These are phyloP conservation scores for Eilema griseolum DNA, from an alignment of 2,888 invertebrate species.

Conservation along the genomic window DNA sequence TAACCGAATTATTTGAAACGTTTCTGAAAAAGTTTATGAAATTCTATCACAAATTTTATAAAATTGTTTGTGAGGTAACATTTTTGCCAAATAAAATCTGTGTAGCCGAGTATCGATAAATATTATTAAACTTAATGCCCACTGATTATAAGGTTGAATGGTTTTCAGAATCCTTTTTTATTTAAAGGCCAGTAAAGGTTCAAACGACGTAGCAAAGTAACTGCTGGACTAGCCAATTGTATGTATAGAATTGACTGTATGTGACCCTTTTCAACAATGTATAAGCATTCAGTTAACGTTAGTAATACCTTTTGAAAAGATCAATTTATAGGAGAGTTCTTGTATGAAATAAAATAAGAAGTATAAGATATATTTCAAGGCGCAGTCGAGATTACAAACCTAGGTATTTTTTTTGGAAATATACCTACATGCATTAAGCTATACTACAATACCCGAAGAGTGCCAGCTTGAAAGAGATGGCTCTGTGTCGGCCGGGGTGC, in stretches of 20 bases:
- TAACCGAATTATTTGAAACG: background rate
- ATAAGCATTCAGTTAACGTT: background rate
- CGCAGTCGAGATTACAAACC: too few species aligned
- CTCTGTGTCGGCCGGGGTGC: too few species aligned
- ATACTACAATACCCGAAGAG: too few species aligned
- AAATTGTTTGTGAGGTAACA: slow-evolving; percentile 1
- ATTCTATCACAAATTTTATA: background rate
- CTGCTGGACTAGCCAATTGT: background rate
- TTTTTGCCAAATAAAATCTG: background rate
- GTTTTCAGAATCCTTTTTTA: background rate
- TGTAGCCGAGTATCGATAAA: slow-evolving; percentile 2
- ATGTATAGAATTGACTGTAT: background rate
- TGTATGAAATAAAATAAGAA: background rate
- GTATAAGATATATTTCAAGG: too few species aligned
- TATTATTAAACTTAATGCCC: slow-evolving; percentile 11
- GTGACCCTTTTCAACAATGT: background rate
- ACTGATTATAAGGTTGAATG: slow-evolving; percentile 16
- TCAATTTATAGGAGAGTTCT: background rate
- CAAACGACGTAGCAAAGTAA: slow-evolving; percentile 1
- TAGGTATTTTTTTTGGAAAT: too few species aligned
- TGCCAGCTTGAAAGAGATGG: too few species aligned
- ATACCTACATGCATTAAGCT: too few species aligned
- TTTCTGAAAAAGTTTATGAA: background rate
- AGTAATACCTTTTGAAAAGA: background rate
- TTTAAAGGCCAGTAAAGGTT: background rate